These are phyloP conservation scores for Pluvianellus socialis DNA, from an alignment of 2,113 vertebrate genomes.

Conservation along the genomic window DNA sequence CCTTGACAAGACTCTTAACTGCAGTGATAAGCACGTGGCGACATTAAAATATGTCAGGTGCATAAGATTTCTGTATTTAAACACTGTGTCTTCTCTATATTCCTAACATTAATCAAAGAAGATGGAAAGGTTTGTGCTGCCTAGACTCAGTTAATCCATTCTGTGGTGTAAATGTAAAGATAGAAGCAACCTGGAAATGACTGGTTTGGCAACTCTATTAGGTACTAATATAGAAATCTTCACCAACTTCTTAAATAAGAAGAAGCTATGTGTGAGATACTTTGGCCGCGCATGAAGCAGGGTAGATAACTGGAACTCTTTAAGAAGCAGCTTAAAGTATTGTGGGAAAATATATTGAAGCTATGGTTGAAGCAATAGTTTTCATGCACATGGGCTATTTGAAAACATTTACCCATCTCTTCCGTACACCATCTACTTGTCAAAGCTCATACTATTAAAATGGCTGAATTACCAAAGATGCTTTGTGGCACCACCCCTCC, in stretches of 20 bases:
- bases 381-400: background rate
- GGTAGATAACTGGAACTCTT: background rate
- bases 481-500: fast-evolving
- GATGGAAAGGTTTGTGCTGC: background rate
- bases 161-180: background rate
- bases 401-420: background rate
- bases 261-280: background rate
- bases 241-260: background rate
- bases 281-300: background rate
- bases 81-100: background rate
- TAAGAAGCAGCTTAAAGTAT: background rate
- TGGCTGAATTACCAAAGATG: background rate
- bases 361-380: background rate
- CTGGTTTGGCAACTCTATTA: background rate
- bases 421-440: background rate
- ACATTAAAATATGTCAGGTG: background rate
- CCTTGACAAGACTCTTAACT: background rate
- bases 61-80: background rate
- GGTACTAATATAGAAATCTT: background rate
- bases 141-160: background rate
- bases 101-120: background rate
- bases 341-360: background rate
- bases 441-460: background rate
- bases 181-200: background rate
- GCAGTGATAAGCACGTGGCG: background rate